Evolutionary conservation across 2,113 vertebrate species (phyloP).

Genomic region (Brevimyrus niger): DNA sequence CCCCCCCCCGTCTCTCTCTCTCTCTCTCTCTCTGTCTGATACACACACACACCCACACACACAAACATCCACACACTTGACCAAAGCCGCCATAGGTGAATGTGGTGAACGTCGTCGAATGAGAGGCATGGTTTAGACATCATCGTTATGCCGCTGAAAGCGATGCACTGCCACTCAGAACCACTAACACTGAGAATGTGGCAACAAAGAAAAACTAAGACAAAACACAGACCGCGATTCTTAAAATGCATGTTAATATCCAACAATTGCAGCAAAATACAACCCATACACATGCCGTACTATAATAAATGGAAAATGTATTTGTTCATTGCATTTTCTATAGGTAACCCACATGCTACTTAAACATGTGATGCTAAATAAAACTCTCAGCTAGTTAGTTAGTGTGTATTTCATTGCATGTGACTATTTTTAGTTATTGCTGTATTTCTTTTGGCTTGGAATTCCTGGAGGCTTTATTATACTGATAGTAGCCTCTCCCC

Average conservation of each 20-base stretch:
- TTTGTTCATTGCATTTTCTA: background rate
- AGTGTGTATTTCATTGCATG: background rate
- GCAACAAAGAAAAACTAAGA: background rate
- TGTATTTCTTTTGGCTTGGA: background rate
- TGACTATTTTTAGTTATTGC: background rate
- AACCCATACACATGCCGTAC: background rate
- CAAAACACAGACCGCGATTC: background rate
- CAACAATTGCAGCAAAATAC: background rate
- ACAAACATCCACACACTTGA: conserved; percentile 5
- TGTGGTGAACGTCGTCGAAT: background rate
- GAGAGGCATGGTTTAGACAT: background rate
- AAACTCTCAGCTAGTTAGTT: background rate
- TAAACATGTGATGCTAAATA: background rate
- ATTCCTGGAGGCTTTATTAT: background rate
- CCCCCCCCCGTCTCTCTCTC: background rate
- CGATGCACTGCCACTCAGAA: background rate
- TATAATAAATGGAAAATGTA: background rate
- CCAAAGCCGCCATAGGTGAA: background rate
- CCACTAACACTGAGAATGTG: background rate
- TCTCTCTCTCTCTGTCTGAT: conserved; percentile 7
- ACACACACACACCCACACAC: conserved; percentile 33
- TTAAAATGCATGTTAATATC: background rate
- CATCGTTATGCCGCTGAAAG: background rate
- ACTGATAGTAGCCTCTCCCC: background rate
- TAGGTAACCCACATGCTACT: background rate